These are phyloP conservation scores for Sinelater perroti DNA, from an alignment of 2,888 invertebrate genomes.

Conservation along the genomic window DNA sequence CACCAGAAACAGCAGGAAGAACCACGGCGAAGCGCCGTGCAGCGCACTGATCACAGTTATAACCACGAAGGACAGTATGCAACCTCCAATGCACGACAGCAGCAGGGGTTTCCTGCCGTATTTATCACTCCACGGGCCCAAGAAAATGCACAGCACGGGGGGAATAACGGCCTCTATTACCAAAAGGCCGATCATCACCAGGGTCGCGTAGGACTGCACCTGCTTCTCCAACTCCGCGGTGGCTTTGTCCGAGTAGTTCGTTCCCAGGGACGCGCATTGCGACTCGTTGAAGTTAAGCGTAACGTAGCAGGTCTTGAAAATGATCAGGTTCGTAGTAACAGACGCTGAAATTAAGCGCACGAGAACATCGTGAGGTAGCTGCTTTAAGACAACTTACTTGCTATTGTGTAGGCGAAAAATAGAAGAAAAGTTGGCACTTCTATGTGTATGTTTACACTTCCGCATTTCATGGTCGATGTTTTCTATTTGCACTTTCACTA, in stretches of 20 bases:
- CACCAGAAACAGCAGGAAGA: constrained; percentile 64
- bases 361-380: neutral
- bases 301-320: constrained; percentile 75
- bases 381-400: constrained; percentile 39
- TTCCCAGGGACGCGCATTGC: constrained; percentile 68
- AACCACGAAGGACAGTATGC: constrained; percentile 12
- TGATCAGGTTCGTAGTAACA: constrained; percentile 72
- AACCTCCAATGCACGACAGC: neutral
- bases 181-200: constrained; percentile 69
- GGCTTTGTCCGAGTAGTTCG: constrained; percentile 63
- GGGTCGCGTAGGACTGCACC: constrained; percentile 73
- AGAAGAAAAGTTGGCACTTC: constrained; percentile 41
- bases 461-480: constrained; percentile 8
- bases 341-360: constrained; percentile 61
- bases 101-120: constrained; percentile 77
- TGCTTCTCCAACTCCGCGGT: constrained; percentile 46
- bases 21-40: constrained; percentile 53
- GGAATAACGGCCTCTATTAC: constrained; percentile 74
- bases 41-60: constrained; percentile 22
- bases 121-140: constrained; percentile 85
- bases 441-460: constrained; percentile 15
- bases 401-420: constrained; percentile 42
- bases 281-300: constrained; percentile 66
- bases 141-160: constrained; percentile 73
- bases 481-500: neutral